Percentiles rank a stretch among this genome's conserved stretches.
phyloP scores from a whole-genome alignment of 2,797 vertebrate species.

The Ateles fusciceps region DNA sequence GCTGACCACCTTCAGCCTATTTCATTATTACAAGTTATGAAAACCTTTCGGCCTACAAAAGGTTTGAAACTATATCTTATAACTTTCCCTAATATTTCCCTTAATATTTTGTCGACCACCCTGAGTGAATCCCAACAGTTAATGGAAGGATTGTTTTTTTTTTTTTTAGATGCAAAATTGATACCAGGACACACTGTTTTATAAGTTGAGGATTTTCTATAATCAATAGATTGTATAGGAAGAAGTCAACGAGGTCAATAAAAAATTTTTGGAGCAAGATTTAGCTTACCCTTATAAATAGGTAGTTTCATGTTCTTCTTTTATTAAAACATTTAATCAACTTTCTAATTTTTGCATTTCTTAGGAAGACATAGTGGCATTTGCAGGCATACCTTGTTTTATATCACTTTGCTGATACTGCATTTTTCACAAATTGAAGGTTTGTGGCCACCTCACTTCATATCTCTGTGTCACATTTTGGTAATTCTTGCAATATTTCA shows the following conservation, averaged over 20 bases:
- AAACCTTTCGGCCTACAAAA: too few relatives aligned
- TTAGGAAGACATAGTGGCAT: neutral
- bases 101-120: too few relatives aligned
- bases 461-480: neutral
- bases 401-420: neutral
- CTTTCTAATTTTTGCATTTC: neutral
- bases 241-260: neutral
- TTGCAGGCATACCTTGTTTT: neutral
- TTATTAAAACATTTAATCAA: neutral
- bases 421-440: neutral
- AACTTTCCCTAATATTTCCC: too few relatives aligned
- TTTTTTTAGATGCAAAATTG: neutral
- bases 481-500: neutral
- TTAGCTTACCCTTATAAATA: neutral
- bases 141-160: neutral
- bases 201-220: neutral
- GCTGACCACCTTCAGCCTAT: too few relatives aligned
- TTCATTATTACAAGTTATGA: too few relatives aligned
- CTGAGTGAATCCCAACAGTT: too few relatives aligned
- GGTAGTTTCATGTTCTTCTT: neutral
- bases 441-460: neutral
- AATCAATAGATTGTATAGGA: neutral
- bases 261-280: neutral
- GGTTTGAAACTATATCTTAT: too few relatives aligned
- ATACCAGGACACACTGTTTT: neutral